Evolutionary conservation across 2,797 vertebrate genomes (phyloP).

Genomic region (Parotocinclus haroldoi): DNA sequence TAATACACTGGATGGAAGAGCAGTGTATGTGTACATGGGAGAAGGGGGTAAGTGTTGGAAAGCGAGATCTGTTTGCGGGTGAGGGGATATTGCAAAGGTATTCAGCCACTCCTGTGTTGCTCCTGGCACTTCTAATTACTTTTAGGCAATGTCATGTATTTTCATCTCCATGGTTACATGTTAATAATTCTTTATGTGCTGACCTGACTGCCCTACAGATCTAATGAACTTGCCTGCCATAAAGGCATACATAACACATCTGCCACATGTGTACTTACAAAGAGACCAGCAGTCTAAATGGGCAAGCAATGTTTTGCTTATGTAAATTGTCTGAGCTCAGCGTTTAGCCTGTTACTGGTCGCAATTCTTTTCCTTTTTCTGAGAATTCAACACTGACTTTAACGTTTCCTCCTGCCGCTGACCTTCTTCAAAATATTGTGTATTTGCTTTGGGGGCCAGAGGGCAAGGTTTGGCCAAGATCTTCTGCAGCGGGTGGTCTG

Average conservation of each 20-base stretch:
- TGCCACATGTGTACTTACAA: constrained; percentile 1
- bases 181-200: constrained; percentile 68
- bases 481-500: constrained; percentile 39
- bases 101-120: constrained; percentile 69
- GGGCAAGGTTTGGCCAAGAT: constrained; percentile 24
- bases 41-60: constrained; percentile 20
- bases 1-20: constrained; percentile 37
- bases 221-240: constrained; percentile 36
- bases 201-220: constrained; percentile 49
- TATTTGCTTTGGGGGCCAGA: constrained; percentile 26
- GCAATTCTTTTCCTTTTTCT: background rate
- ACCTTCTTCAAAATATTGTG: constrained; percentile 4
- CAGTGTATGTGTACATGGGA: constrained; percentile 9
- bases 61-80: constrained; percentile 29
- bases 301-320: background rate
- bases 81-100: constrained; percentile 64
- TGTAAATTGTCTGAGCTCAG: constrained; percentile 7
- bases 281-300: background rate
- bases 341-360: background rate
- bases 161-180: constrained; percentile 72
- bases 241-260: too few relatives aligned
- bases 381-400: background rate
- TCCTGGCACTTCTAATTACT: constrained; percentile 72
- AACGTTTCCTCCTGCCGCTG: constrained; percentile 6
- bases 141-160: constrained; percentile 75